Conservation (phyloP, 1,140 invertebrate genomes). For the Drosophila sproati region DNA sequence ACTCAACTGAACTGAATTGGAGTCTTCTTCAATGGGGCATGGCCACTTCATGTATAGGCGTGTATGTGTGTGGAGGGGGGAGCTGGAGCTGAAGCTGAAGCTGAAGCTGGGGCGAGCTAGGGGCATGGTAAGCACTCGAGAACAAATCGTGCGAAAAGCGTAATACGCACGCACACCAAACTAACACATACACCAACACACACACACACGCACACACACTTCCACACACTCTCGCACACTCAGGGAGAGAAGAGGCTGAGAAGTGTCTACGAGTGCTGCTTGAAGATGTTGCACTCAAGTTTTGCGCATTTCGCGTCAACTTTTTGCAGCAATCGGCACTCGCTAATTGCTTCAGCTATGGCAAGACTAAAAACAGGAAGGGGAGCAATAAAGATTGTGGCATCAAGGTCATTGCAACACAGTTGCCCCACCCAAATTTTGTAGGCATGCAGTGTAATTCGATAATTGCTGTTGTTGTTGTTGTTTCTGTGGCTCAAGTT, state of each 20-base stretch:
- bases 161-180: conserved; percentile 29
- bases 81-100: not conserved
- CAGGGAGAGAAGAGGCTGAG: not conserved
- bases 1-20: conserved; percentile 35
- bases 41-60: conserved; percentile 31
- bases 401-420: not conserved
- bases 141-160: conserved; percentile 54
- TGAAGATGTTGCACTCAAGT: conserved; percentile 30
- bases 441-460: too few species aligned
- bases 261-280: conserved; percentile 9
- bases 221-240: conserved; percentile 12
- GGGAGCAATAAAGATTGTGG: not conserved
- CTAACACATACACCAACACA: not conserved
- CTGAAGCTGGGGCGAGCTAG: too few species aligned
- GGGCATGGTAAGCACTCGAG: conserved; percentile 36
- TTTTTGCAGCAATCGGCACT: conserved; percentile 19
- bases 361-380: not conserved
- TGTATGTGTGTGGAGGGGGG: too few species aligned
- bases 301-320: conserved; percentile 34
- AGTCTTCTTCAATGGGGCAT: conserved; percentile 55
- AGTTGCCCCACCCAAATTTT: not conserved
- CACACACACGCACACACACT: conserved; percentile 17
- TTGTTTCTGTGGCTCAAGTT: conserved; percentile 53
- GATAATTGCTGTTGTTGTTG: not conserved
- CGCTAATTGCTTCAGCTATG: conserved; percentile 32